These are phyloP conservation scores for Chaunax sp. DNA, from an alignment of 2,797 vertebrate species.

Conservation along the genomic window DNA sequence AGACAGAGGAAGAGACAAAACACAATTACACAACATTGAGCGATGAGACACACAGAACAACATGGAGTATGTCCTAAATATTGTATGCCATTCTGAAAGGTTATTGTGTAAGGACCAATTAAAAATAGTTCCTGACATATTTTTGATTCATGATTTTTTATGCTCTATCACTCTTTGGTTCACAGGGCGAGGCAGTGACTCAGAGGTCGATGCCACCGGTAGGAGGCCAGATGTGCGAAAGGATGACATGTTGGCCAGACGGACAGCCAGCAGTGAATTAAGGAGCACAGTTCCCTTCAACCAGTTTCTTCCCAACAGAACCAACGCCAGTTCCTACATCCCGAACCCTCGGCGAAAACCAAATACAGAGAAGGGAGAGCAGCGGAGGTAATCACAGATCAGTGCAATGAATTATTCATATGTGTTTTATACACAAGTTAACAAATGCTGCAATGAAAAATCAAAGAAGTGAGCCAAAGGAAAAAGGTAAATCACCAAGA, in stretches of 20 bases:
- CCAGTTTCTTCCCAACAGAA: slow-evolving; percentile 97
- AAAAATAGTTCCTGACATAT: slow-evolving; percentile 13
- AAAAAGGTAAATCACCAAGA: slow-evolving; percentile 8
- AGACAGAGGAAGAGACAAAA: background rate
- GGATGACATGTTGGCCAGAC: slow-evolving; percentile 95
- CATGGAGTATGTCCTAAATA: background rate
- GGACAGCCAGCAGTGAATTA: slow-evolving; percentile 90
- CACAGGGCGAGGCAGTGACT: slow-evolving; percentile 93
- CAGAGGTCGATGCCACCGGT: slow-evolving; percentile 88
- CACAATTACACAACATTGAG: background rate
- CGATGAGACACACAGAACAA: background rate
- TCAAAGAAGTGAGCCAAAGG: background rate
- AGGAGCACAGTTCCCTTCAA: slow-evolving; percentile 94
- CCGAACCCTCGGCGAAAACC: slow-evolving; percentile 89
- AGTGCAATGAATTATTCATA: background rate
- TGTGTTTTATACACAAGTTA: background rate
- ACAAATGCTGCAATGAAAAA: background rate
- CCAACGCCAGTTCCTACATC: slow-evolving; percentile 92
- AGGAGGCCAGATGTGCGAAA: slow-evolving; percentile 95
- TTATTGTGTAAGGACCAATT: slow-evolving; percentile 22
- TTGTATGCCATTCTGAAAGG: background rate
- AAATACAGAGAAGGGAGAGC: slow-evolving; percentile 87
- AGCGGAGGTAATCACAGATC: slow-evolving; percentile 83
- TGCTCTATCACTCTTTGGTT: slow-evolving; percentile 15
- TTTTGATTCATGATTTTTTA: slow-evolving; percentile 3